phyloP scores from a whole-genome alignment of 92 coral and sea anemone species.

The Epizoanthus illoricatus region DNA sequence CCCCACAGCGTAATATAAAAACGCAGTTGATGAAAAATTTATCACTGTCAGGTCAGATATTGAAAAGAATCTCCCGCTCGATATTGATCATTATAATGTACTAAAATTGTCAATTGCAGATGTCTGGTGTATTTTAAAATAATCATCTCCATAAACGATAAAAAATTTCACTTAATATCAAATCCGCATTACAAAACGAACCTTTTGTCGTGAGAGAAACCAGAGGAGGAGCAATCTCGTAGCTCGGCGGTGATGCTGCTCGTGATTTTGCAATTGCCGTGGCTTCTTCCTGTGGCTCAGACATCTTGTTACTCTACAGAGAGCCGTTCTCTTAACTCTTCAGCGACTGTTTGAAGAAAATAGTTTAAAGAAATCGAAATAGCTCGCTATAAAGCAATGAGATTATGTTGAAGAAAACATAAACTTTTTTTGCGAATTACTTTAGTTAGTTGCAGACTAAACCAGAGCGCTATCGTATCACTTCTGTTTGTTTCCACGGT shows the following conservation, averaged over 20 bases:
- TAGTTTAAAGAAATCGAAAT: background rate
- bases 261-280: slow-evolving; percentile 67
- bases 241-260: slow-evolving; percentile 68
- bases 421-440: no score
- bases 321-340: background rate
- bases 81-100: no score
- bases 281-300: slow-evolving; percentile 65
- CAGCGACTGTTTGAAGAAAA: background rate
- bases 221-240: slow-evolving; percentile 77
- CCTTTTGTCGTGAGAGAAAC: slow-evolving; percentile 55
- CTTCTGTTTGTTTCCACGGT: slow-evolving; percentile 32
- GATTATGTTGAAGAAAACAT: background rate
- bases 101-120: slow-evolving; percentile 8
- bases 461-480: background rate
- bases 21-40: slow-evolving; percentile 57
- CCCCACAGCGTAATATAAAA: slow-evolving; percentile 11
- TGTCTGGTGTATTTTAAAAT: background rate
- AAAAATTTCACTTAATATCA: background rate
- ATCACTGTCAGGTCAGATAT: background rate
- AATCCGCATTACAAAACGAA: background rate
- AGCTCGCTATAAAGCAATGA: background rate
- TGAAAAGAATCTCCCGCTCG: background rate
- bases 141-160: background rate
- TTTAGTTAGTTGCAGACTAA: no score
- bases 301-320: slow-evolving; percentile 44